Base-by-base conservation (phyloP, 2,888 invertebrate species). In the Unio delphinus region DNA sequence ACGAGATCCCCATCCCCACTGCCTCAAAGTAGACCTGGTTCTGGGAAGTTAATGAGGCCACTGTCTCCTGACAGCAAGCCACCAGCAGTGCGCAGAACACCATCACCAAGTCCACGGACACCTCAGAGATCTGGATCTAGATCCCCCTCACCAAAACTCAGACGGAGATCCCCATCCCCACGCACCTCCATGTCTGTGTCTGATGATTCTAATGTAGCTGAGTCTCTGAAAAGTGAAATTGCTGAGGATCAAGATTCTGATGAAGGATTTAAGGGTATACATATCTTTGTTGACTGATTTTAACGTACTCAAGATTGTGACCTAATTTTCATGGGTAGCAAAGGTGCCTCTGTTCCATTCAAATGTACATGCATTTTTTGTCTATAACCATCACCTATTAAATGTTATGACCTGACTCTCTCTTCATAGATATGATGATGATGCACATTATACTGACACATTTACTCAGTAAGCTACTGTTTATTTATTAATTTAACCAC, bases 121-220 rank as follows among this genome's bases (percentile, higher is more conserved):
- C 64, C 60, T n/a, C 71, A 71, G 18, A 65, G 71, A 18, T 67
- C 72, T 34, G 67, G 68, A 26, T 68, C 68, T 11, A 72, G 76
- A 15, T 70, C 78, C 28, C 74, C 74, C 18, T 81, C 83, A n/a
- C 83, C 83, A n/a, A 72, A 74, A 34, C 66, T 73, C 59, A 70
- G 77, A 6, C 72, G 79, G 30, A 67, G 79, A n/a, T 81, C 83
- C 30, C 82, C 81, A 3, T 84, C 83, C n/a, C 79, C 82, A 0
- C 75, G 76, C 54, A 64, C 71, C 20, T 73, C 74, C 23, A 71
- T 79, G 65, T 83, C 82, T 20, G 76, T 77, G 60, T 82, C 82
- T 15, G 82, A 80, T 67, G 85, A 84, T 68, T 83, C 83, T 18
- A 83, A 82, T 64, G 73, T 81, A n/a, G 75, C 78, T 18, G 83